Evolutionary conservation across 2,888 invertebrate species (phyloP).

Genomic region (Heliconius cydno): DNA sequence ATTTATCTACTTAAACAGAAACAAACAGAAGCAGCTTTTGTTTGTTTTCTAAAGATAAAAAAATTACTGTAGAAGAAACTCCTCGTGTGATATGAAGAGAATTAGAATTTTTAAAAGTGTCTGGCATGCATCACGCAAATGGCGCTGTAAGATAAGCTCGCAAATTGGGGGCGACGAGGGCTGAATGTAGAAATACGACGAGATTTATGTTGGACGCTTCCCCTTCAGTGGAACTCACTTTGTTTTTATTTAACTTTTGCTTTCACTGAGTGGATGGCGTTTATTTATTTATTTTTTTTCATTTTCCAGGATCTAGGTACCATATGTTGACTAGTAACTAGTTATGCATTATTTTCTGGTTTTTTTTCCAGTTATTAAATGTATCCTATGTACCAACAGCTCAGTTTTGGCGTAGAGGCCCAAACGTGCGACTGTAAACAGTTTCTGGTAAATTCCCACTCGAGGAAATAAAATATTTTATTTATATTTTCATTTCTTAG

Average conservation of each 20-base stretch:
- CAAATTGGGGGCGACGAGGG: conserved; percentile 41
- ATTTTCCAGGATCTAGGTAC: background rate
- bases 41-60: too few relatives aligned
- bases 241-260: conserved; percentile 5
- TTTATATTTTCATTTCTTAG: too few relatives aligned
- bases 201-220: conserved; percentile 35
- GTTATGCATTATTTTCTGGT: background rate
- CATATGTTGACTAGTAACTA: background rate
- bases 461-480: too few relatives aligned
- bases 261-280: background rate
- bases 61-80: background rate
- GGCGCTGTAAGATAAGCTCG: conserved; percentile 39
- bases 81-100: background rate
- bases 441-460: too few relatives aligned
- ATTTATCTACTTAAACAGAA: background rate
- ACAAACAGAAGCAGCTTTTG: too few relatives aligned
- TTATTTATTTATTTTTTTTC: background rate
- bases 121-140: conserved; percentile 28
- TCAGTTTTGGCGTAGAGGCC: too few relatives aligned
- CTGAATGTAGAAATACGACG: conserved; percentile 42
- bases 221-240: background rate
- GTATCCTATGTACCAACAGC: too few relatives aligned
- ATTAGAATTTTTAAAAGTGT: conserved; percentile 5
- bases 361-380: background rate
- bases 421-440: too few relatives aligned